Conservation (phyloP, 2,888 invertebrate genomes). For the Lasioglossum morio region DNA sequence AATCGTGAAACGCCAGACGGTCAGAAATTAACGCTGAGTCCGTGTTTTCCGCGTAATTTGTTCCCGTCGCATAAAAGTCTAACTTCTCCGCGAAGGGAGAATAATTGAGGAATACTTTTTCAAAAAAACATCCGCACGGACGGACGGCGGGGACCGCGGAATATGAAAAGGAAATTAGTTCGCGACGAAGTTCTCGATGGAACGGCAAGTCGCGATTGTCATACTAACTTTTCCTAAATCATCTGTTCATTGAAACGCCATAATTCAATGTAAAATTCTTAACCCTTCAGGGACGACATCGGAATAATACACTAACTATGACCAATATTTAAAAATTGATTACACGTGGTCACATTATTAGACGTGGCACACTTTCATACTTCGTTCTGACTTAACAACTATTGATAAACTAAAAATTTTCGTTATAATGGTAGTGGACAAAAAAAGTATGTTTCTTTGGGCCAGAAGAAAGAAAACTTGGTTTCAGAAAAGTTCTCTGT, state of each 20-base stretch:
- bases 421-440: too few species aligned
- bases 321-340: background rate
- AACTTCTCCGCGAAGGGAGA: slow-evolving; percentile 17
- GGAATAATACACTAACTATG: background rate
- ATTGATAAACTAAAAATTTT: too few species aligned
- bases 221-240: background rate
- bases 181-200: background rate
- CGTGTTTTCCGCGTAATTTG: slow-evolving; percentile 42
- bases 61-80: slow-evolving; percentile 46
- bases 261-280: background rate
- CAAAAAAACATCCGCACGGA: background rate
- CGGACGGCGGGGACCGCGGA: background rate
- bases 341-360: background rate
- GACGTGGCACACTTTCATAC: too few species aligned
- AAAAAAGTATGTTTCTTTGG: too few species aligned
- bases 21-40: slow-evolving; percentile 37
- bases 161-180: background rate
- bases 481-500: background rate
- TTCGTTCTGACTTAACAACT: too few species aligned
- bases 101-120: slow-evolving; percentile 20
- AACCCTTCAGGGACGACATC: background rate
- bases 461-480: background rate
- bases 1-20: slow-evolving; percentile 38
- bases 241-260: background rate
- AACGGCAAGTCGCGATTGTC: background rate